Evolutionary conservation across 2,113 vertebrate genomes (phyloP), one percentile per base, ranked within the genome.

Genomic region (Limanda limanda): DNA sequence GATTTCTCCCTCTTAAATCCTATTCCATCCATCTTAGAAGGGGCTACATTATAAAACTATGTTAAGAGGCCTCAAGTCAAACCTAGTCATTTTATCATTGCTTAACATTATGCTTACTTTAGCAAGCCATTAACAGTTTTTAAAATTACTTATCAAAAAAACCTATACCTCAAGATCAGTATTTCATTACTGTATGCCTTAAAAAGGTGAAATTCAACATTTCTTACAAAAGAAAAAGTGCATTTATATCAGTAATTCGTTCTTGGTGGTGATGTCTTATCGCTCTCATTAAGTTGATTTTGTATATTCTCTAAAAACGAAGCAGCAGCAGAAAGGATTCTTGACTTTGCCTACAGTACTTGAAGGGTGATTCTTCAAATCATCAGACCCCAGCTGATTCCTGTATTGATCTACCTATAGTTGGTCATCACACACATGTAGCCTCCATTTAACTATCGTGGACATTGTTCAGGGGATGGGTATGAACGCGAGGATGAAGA

Each of bases 191-290:
- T 78, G 81, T 82, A 77, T 9, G 67, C 65, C 72, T 89, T 72
- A 89, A 78, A 89, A 78, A 88, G 79, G 82, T 81, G 72, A 90
- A 84, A 89, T 80, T 85, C 74, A 88, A 88, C 74, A 82, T 86
- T 90, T 82, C 83, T 91, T 90, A 90, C 72, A 89, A 92, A 81
- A 54, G 77, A 88, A 85, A 92, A 94, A 93, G 92, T 93, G 92
- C 91, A 92, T 91, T 85, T 85, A 89, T 81, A 85, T 89, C 76
- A 81, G 86, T 83, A 85, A 89, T 83, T 89, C 61, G 81, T 89
- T 90, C 68, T 83, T 77, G 74, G 62, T 77, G 74, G 62, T 74
- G 85, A 89, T 69, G 74, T 81, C 84, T 84, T 82, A 85, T 74
- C 66, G 74, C 82, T 81, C 68, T 78, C 72, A 35, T 81, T 64